Percentiles rank a stretch among this genome's conserved stretches.
Conservation (phyloP, 2,888 invertebrate genomes). For the Pimpla rufipes region DNA sequence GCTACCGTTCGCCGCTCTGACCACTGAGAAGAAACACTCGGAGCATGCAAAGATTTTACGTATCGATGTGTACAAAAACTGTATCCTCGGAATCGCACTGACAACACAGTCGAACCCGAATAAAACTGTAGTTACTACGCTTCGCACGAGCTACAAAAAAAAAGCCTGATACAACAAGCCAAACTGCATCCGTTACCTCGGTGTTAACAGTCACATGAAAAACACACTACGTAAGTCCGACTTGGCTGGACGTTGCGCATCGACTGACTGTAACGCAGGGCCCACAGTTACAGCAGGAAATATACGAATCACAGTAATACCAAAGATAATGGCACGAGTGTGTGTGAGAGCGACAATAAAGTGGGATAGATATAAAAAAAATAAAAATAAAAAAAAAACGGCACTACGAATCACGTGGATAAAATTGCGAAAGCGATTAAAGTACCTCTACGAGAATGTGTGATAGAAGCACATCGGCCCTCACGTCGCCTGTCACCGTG, state of each 20-base stretch:
- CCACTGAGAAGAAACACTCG: conserved; percentile 5
- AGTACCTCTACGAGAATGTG: conserved; percentile 12
- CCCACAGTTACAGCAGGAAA: neutral
- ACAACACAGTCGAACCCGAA: no score
- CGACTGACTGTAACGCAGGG: neutral
- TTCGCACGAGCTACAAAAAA: no score
- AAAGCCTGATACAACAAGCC: no score
- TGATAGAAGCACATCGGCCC: conserved; percentile 37
- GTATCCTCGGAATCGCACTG: no score
- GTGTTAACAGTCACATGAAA: no score
- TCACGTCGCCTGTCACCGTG: conserved; percentile 60
- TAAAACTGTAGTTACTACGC: no score
- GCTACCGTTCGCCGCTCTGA: neutral
- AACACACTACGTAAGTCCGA: neutral
- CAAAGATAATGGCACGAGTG: neutral
- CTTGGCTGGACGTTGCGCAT: neutral
- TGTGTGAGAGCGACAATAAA: no score
- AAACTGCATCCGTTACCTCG: no score
- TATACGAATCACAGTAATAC: conserved; percentile 7
- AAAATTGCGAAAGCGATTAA: conserved; percentile 40
- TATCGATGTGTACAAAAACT: conserved; percentile 1
- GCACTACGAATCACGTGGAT: conserved; percentile 5
- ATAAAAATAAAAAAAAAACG: neutral
- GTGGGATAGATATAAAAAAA: neutral
- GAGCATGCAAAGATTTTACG: conserved; percentile 1